Base-by-base conservation (phyloP, 2,888 invertebrate genomes). In the Ichneumon xanthorius region DNA sequence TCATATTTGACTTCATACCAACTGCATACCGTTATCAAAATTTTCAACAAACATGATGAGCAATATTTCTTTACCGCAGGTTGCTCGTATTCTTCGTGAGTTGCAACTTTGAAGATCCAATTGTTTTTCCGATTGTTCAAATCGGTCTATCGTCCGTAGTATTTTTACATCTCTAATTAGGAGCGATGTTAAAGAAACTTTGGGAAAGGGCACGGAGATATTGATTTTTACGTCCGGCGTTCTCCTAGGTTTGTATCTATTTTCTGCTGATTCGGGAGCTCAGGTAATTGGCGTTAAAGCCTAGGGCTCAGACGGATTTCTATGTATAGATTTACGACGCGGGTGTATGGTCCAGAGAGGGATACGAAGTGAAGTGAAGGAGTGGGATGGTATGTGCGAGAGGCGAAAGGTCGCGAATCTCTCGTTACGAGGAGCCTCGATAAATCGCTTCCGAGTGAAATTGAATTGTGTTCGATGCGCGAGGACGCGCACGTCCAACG, bases 391-490 rank as follows among this genome's bases (percentile, higher is more conserved):
- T 30, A 63, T 63, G 67, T 19, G 40, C 3, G n/a, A 67, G 67
- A 40, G 6, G 22, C n/a, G 67, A 67, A 78, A 82, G 78, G 78
- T 82, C 73, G 78, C 78, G 82, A 78, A 78, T 77, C 72, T 72
- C 73, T 77, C 67, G 22, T 45, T 63, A 72, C 65, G 77, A 71
- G 45, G 70, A 71, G 77, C 45, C 77, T 68, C 78, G 78, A 82
- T 82, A 78, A 82, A 82, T 78, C 78, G 65, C 61, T 68, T 78
- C 73, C 78, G 68, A 78, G 73, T 82, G 78, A 67, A 82, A 82
- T 82, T 78, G 78, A 78, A 78, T 82, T 82, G 78, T 78, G 72
- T 78, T 73, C 58, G 63, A 79, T 72, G 73, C 37, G 48, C 67
- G 67, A 77, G 77, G 65, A 77, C 40, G 77, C 53, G 22, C 45